phyloP scores from a whole-genome alignment of 1,140 invertebrate species.

The Microvelia longipes region DNA sequence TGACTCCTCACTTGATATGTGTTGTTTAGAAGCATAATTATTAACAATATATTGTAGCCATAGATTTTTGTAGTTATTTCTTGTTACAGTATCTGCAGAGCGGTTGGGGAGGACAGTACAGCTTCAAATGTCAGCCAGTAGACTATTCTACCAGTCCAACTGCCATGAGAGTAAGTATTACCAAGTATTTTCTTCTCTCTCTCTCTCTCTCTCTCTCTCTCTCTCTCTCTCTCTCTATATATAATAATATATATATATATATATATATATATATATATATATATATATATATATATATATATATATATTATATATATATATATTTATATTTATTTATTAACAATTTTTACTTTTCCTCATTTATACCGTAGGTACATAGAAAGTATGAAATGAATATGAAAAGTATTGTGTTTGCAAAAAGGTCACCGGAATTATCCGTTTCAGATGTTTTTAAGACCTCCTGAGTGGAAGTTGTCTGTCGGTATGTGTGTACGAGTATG shows the following conservation, averaged over 20 bases:
- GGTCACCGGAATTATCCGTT: too few species aligned
- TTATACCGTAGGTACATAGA: too few species aligned
- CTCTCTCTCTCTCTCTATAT: background rate
- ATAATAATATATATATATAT: background rate
- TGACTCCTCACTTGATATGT: too few species aligned
- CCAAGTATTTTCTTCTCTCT: background rate
- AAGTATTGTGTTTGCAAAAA: too few species aligned
- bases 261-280: background rate
- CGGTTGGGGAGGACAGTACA: slow-evolving; percentile 74
- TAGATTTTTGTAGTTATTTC: too few species aligned
- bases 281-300: background rate
- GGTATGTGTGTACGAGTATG: too few species aligned
- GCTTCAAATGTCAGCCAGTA: slow-evolving; percentile 83
- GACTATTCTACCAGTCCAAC: slow-evolving; percentile 70
- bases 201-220: background rate
- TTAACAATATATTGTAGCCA: too few species aligned
- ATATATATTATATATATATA: background rate
- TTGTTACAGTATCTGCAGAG: slow-evolving; percentile 64
- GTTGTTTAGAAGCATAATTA: too few species aligned
- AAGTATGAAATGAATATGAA: too few species aligned
- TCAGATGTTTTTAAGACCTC: too few species aligned
- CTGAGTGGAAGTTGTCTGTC: too few species aligned
- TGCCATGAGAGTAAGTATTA: slow-evolving; percentile 61
- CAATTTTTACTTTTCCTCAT: background rate
- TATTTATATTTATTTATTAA: background rate